A percentile compares a stretch with the other conserved stretches of the same genome.
phyloP scores from a whole-genome alignment of 2,888 invertebrate species.

The Harpalus rufipes region DNA sequence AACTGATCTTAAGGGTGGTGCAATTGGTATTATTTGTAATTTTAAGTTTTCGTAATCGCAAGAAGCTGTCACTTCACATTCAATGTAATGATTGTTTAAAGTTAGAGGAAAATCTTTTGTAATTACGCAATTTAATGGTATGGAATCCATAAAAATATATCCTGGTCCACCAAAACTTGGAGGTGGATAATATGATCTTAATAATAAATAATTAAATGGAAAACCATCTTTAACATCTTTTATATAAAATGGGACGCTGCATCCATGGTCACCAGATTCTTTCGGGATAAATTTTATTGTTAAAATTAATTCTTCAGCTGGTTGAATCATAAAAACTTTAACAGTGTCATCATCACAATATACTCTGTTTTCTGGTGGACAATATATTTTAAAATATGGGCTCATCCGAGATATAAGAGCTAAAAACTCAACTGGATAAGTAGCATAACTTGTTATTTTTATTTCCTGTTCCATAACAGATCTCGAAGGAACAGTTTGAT shows the following conservation, averaged over 20 bases:
- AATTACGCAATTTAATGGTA: slow-evolving; percentile 71
- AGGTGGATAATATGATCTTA: slow-evolving; percentile 72
- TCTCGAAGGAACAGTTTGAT: slow-evolving; percentile 16
- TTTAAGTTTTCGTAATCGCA: background rate
- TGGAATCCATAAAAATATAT: slow-evolving; percentile 73
- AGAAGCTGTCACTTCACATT: background rate
- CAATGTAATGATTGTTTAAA: background rate
- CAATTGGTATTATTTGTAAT: background rate
- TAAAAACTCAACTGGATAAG: slow-evolving; percentile 70
- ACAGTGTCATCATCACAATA: slow-evolving; percentile 51
- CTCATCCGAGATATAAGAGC: slow-evolving; percentile 72
- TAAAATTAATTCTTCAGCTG: slow-evolving; percentile 71
- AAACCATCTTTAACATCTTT: slow-evolving; percentile 71
- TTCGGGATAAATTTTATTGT: slow-evolving; percentile 72
- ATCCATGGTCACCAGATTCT: slow-evolving; percentile 70
- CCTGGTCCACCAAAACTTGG: slow-evolving; percentile 72
- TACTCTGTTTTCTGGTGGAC: background rate
- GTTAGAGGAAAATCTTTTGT: background rate
- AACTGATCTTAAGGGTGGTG: background rate
- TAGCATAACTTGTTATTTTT: slow-evolving; percentile 69
- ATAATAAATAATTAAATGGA: slow-evolving; percentile 74
- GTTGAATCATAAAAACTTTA: slow-evolving; percentile 71
- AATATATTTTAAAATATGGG: slow-evolving; percentile 72
- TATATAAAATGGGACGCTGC: slow-evolving; percentile 74
- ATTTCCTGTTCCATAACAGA: slow-evolving; percentile 24